Conservation (phyloP, 2,797 vertebrate species). For the Myotis vivesi region DNA sequence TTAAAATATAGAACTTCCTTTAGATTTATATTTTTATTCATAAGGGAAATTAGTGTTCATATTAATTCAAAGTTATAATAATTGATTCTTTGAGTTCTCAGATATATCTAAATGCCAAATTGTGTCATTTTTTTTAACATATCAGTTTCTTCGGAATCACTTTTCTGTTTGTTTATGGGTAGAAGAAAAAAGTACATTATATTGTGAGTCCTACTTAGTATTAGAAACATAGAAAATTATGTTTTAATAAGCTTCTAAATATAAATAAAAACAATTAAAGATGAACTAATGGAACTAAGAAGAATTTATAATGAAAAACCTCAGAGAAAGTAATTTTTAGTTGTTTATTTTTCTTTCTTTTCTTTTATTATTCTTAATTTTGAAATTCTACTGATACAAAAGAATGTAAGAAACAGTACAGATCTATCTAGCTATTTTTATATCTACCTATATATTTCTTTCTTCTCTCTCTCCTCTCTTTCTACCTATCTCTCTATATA, state of each 20-base stretch:
- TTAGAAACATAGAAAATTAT: background rate
- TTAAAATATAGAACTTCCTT: background rate
- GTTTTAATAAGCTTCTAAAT: background rate
- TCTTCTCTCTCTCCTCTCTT: too few relatives aligned
- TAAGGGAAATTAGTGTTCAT: background rate
- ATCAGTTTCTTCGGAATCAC: background rate
- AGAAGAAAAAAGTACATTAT: background rate
- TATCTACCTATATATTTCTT: background rate
- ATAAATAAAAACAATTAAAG: background rate
- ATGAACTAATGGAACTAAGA: background rate
- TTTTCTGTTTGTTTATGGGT: background rate
- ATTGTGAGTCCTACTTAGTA: background rate
- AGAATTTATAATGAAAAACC: background rate
- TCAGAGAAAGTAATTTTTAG: background rate
- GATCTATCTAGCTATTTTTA: background rate
- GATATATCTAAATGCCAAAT: background rate
- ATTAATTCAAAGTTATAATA: background rate
- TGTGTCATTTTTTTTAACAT: background rate
- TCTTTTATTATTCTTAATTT: background rate
- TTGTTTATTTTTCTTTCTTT: background rate
- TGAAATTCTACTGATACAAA: background rate
- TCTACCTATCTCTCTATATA: background rate
- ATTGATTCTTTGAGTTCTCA: background rate
- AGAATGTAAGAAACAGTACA: background rate
- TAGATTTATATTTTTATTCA: background rate